A percentile compares a stretch with the other conserved stretches of the same genome.
phyloP scores from a whole-genome alignment of 2,888 invertebrate genomes.

The Lasioglossum lativentre region DNA sequence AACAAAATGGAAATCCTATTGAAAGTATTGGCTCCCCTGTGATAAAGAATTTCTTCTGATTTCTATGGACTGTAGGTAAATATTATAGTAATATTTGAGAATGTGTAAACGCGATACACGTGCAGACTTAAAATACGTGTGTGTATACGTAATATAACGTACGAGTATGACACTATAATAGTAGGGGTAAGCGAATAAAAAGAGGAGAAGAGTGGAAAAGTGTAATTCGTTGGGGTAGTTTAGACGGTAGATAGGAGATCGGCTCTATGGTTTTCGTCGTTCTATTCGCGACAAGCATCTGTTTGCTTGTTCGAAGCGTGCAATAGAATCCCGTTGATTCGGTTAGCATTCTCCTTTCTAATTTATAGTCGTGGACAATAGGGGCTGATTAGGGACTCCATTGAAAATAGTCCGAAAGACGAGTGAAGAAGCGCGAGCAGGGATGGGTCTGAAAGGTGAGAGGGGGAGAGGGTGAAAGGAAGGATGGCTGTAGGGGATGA shows the following conservation, averaged over 20 bases:
- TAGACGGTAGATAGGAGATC: background rate
- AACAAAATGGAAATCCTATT: slow-evolving; percentile 87
- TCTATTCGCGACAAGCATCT: background rate
- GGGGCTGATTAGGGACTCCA: slow-evolving; percentile 45
- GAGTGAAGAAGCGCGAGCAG: background rate
- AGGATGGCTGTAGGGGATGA: background rate
- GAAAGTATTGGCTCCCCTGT: slow-evolving; percentile 87
- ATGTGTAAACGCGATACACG: background rate
- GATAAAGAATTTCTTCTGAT: slow-evolving; percentile 38
- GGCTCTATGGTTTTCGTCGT: background rate
- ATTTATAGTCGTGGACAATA: slow-evolving; percentile 48
- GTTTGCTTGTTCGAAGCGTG: background rate
- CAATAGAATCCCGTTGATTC: slow-evolving; percentile 24
- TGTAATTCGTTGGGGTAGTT: background rate
- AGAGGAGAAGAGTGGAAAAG: background rate
- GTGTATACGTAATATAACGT: background rate
- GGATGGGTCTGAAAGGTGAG: background rate
- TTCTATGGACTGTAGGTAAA: background rate
- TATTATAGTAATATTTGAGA: background rate
- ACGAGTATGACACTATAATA: background rate
- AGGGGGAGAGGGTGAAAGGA: background rate
- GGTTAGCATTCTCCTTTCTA: slow-evolving; percentile 25
- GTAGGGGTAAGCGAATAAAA: background rate
- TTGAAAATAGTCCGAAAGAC: slow-evolving; percentile 43
- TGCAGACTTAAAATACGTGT: background rate